Evolutionary conservation across 1,140 invertebrate species (phyloP).

Genomic region (Drosophila ambigua): DNA sequence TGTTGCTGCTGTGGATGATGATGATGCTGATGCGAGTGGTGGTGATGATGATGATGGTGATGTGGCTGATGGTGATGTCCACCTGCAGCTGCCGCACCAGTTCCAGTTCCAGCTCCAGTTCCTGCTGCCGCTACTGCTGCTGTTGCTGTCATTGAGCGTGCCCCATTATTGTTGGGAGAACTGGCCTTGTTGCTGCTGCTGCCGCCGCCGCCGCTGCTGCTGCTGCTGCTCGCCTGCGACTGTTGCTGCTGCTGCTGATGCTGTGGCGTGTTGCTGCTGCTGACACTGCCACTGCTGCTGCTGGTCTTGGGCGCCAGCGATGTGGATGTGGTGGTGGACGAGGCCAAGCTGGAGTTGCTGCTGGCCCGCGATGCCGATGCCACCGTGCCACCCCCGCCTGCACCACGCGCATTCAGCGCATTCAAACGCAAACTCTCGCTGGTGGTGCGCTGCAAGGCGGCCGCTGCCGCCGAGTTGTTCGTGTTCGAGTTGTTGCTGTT

Average conservation of each 20-base stretch:
- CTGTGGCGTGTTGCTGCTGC: conserved; percentile 33
- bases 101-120: conserved; percentile 14
- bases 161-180: conserved; percentile 78
- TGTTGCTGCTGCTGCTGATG: conserved; percentile 33
- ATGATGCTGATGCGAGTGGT: conserved; percentile 51
- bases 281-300: conserved; percentile 47
- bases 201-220: conserved; percentile 26
- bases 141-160: conserved; percentile 33
- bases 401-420: conserved; percentile 54
- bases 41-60: conserved; percentile 35
- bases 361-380: conserved; percentile 39
- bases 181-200: conserved; percentile 61
- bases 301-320: conserved; percentile 73
- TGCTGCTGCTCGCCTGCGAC: conserved; percentile 13
- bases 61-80: conserved; percentile 43
- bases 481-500: conserved; percentile 16
- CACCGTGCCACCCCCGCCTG: conserved; percentile 25
- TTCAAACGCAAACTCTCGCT: conserved; percentile 89
- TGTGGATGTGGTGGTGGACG: conserved; percentile 71
- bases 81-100: conserved; percentile 32
- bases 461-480: conserved; percentile 25
- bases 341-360: conserved; percentile 71
- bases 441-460: conserved; percentile 88
- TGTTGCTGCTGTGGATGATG: conserved; percentile 32
- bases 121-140: conserved; percentile 29